Base-by-base conservation (phyloP, 2,797 vertebrate species). In the Chromobotia macracanthus region DNA sequence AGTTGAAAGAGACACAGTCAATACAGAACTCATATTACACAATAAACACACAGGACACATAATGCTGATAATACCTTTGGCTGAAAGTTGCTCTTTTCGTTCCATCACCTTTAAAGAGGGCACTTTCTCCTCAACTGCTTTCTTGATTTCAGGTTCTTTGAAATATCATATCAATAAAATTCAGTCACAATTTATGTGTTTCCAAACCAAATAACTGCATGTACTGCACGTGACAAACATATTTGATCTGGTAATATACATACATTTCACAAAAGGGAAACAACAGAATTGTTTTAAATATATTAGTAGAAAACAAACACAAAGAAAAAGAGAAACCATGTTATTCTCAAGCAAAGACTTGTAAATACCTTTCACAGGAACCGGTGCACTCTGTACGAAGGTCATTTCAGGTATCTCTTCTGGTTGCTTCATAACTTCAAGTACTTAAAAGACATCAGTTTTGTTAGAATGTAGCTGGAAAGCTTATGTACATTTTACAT, bases 71-170 rank as follows among this genome's bases (percentile, higher is more conserved):
- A 87, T 94, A 94, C 92, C 92, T 94, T 86, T 77, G 65, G 77
- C 58, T 19, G 60, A 13, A 4, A 75, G 35, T 63, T 46, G 41
- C 69, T 89, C 82, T 75, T 89, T 88, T 74, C 61, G 67, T 35
- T 31, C 53, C 50, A 81, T 72, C 61, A 83, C 72, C 75, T 31
- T 72, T 66, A 78, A 72, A 65, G 82, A 41, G 8, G 65, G 53
- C 50, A 88, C 80, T 55, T 50, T 78, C 85, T 88, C 84, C 68
- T 87, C 80, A 72, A 87, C 83, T 9, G 21, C 77, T 86, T 87
- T 89, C 89, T 79, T 88, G 28, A 58, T 83, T 77, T 90, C 90
- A 67, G 87, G 60, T 82, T 88, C 92, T 94, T 92, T 77, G 91
- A 92, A 81, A 92, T 66, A 90, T 83, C 51, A 90, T 83, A 63